Conservation (phyloP, 2,113 vertebrate genomes). For the Actenoides lindsayi region DNA sequence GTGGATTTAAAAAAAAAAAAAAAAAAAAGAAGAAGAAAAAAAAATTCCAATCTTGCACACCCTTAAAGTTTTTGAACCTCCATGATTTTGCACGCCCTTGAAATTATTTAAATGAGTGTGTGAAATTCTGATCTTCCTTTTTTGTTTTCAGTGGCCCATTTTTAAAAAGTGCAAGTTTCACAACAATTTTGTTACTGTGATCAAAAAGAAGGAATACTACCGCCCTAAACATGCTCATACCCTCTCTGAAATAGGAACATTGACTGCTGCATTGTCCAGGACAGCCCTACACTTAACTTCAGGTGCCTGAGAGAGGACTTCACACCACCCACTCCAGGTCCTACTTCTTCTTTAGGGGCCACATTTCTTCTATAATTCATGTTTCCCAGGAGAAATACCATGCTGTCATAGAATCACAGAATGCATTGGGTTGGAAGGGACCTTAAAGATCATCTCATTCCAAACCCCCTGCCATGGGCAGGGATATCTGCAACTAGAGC, state of each 20-base stretch:
- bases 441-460: neutral
- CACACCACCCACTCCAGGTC: neutral
- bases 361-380: neutral
- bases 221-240: fast-evolving
- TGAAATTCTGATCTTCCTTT: neutral
- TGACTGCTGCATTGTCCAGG: fast-evolving
- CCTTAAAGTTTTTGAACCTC: neutral
- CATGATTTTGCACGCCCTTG: fast-evolving
- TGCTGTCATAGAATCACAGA: neutral
- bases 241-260: fast-evolving
- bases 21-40: too few species aligned
- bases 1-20: neutral
- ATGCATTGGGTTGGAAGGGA: neutral
- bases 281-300: fast-evolving
- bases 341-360: neutral
- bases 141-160: fast-evolving
- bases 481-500: neutral
- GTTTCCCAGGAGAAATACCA: neutral
- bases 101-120: neutral
- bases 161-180: neutral
- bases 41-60: neutral
- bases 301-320: neutral
- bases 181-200: fast-evolving
- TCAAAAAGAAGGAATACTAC: too few species aligned
- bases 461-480: neutral